These are phyloP conservation scores for Homarus americanus DNA, from an alignment of 1,140 invertebrate species.

Conservation along the genomic window DNA sequence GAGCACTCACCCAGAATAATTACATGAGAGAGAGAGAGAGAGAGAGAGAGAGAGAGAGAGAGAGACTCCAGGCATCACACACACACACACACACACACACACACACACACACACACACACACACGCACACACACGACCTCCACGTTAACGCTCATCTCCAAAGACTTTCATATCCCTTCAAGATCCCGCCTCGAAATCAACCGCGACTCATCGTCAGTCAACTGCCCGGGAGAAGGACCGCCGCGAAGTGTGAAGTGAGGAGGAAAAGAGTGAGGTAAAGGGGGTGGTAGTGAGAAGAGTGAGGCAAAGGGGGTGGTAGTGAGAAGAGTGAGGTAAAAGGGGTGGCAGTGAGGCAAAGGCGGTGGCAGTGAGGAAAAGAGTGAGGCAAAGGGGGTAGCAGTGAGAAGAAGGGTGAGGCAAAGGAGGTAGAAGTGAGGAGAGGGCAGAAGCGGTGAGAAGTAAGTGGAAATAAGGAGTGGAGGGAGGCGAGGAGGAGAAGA, in stretches of 20 bases:
- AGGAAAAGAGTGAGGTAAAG: constrained; percentile 25
- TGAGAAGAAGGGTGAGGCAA: neutral
- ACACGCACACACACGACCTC: neutral
- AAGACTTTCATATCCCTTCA: no score
- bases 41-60: no score
- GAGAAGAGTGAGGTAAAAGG: neutral
- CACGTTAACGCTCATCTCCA: no score
- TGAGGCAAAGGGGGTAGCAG: neutral
- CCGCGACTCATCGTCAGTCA: no score
- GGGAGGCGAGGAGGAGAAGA: neutral
- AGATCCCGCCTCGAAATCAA: no score
- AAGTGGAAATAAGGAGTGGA: no score
- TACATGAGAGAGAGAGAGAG: no score
- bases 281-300: neutral
- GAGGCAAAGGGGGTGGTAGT: neutral
- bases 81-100: neutral
- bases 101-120: constrained; percentile 19
- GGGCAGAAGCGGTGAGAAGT: no score
- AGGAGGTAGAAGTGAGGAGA: neutral
- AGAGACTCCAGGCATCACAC: no score
- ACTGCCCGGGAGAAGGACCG: no score
- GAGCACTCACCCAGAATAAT: no score
- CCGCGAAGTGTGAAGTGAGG: no score
- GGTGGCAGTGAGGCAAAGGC: neutral
- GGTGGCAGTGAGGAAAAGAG: neutral